These are phyloP conservation scores for Tenthredo mesomela DNA, from an alignment of 2,888 invertebrate species.

Conservation along the genomic window DNA sequence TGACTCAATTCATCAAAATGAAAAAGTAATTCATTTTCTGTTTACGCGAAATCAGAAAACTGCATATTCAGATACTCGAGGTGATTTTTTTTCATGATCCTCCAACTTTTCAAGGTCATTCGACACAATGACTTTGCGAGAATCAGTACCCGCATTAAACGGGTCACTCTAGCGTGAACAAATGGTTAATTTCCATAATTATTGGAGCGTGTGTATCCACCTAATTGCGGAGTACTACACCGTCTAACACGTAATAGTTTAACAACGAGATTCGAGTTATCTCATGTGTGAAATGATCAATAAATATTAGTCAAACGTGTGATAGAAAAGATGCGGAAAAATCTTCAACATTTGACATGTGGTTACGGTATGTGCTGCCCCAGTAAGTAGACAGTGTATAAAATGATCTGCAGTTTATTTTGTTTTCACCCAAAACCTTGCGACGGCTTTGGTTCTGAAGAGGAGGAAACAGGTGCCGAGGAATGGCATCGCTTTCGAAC, in stretches of 20 bases:
- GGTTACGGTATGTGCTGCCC: slow-evolving; percentile 17
- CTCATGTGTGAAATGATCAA: not conserved
- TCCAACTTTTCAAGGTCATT: not conserved
- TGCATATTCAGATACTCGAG: not conserved
- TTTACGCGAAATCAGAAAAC: not conserved
- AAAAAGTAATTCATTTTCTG: not conserved
- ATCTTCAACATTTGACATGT: slow-evolving; percentile 30
- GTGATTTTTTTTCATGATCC: not conserved
- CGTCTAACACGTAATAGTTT: not conserved
- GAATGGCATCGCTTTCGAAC: slow-evolving; percentile 57
- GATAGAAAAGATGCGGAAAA: not conserved
- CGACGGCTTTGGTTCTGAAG: slow-evolving; percentile 25
- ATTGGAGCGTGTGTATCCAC: not conserved
- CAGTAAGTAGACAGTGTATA: not conserved
- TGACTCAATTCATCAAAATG: not conserved
- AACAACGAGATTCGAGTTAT: not conserved
- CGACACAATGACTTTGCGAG: not conserved
- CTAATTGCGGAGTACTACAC: not conserved
- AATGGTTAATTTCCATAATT: slow-evolving; percentile 10
- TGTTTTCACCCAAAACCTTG: slow-evolving; percentile 41
- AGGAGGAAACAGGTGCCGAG: slow-evolving; percentile 61
- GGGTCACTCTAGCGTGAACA: not conserved
- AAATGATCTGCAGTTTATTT: slow-evolving; percentile 48
- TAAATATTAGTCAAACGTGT: not conserved
- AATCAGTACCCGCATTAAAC: not conserved